Conservation (phyloP, 1,140 invertebrate species). For the Drosophila sturtevanti region DNA sequence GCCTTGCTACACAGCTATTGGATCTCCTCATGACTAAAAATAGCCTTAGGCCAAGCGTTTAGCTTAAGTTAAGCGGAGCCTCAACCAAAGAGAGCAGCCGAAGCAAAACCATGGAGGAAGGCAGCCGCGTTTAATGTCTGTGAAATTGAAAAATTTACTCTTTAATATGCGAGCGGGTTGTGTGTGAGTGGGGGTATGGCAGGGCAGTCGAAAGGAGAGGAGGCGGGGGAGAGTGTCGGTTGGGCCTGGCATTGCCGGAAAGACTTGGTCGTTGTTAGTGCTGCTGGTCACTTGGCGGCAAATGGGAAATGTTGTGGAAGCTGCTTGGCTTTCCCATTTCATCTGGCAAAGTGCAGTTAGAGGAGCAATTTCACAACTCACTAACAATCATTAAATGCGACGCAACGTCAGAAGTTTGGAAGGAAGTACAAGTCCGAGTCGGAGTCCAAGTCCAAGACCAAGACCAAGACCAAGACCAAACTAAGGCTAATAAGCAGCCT, state of each 20-base stretch:
- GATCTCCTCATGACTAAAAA: constrained; percentile 19
- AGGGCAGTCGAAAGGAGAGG: background rate
- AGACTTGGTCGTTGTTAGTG: constrained; percentile 60
- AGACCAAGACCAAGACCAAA: background rate
- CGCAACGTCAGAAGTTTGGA: constrained; percentile 55
- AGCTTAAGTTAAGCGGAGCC: constrained; percentile 55
- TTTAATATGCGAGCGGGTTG: constrained; percentile 77
- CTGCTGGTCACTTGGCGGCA: constrained; percentile 33
- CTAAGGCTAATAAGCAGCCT: constrained; percentile 72
- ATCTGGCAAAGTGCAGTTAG: constrained; percentile 74
- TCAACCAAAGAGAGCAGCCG: background rate
- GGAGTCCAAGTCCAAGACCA: background rate
- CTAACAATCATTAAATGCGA: constrained; percentile 72
- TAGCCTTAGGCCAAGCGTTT: constrained; percentile 69
- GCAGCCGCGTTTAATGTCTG: constrained; percentile 78
- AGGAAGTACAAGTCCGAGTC: constrained; percentile 2
- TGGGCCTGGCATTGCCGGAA: constrained; percentile 53
- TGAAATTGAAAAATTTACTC: constrained; percentile 81
- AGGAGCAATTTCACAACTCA: constrained; percentile 81
- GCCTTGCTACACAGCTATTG: background rate
- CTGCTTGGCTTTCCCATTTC: constrained; percentile 35
- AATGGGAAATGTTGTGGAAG: constrained; percentile 74
- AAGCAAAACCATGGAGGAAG: constrained; percentile 18
- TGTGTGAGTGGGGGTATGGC: constrained; percentile 4
- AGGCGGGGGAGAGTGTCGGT: background rate